A percentile compares a stretch with the other conserved stretches of the same genome.
phyloP scores from a whole-genome alignment of 2,797 vertebrate genomes.

The Falco peregrinus region DNA sequence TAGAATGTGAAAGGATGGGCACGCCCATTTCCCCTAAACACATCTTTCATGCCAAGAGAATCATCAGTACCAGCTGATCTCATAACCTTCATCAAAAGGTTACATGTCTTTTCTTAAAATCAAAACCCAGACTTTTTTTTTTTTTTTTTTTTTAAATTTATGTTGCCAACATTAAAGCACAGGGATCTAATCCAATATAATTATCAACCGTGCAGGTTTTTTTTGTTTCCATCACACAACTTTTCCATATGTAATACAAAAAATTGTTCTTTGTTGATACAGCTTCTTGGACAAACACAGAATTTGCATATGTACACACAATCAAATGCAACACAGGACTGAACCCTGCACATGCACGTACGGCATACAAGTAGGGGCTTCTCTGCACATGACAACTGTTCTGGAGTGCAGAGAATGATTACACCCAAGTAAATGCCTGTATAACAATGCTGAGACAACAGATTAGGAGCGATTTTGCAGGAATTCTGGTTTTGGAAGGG shows the following conservation, averaged over 20 bases:
- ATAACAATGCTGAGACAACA: not conserved
- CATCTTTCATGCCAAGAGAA: not conserved
- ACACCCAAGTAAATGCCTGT: not conserved
- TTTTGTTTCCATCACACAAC: not conserved
- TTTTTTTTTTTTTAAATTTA: not conserved
- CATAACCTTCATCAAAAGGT: not conserved
- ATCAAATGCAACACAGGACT: not conserved
- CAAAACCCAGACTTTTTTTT: not conserved
- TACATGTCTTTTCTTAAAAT: not conserved
- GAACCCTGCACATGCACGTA: not conserved
- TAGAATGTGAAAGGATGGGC: not conserved
- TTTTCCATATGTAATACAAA: not conserved
- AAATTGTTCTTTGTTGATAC: not conserved
- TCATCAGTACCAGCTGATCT: not conserved
- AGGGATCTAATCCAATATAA: not conserved
- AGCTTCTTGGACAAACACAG: not conserved
- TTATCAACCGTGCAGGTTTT: not conserved
- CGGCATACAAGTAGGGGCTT: accelerated
- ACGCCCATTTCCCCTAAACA: not conserved
- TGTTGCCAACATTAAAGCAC: not conserved
- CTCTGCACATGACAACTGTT: not conserved
- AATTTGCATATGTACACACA: not conserved
- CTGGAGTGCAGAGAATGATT: not conserved
- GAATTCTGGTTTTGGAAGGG: not conserved
- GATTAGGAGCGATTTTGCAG: not conserved